A percentile compares a stretch with the other conserved stretches of the same genome.
These are phyloP conservation scores for Boulengeromyrus knoepffleri DNA, from an alignment of 2,113 vertebrate genomes.

Conservation along the genomic window DNA sequence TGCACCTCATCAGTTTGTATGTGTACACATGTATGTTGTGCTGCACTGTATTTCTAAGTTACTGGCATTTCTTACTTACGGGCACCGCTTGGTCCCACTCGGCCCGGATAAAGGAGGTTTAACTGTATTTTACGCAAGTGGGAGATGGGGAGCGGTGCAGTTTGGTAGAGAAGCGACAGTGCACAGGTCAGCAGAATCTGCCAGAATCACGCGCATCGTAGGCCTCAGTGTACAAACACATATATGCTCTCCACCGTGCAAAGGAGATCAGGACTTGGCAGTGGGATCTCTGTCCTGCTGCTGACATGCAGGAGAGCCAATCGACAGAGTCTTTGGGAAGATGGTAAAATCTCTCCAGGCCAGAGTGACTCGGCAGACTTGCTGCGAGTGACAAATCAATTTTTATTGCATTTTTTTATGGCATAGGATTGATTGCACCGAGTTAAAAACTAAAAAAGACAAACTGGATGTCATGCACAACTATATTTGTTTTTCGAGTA, in stretches of 20 bases:
- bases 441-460: background rate
- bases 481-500: background rate
- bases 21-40: too few relatives aligned
- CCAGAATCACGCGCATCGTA: background rate
- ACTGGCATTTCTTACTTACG: too few relatives aligned
- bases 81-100: too few relatives aligned
- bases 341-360: background rate
- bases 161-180: background rate
- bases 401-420: background rate
- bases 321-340: background rate
- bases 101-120: too few relatives aligned
- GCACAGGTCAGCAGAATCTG: background rate
- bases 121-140: slow-evolving; percentile 21
- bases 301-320: slow-evolving; percentile 27
- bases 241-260: background rate
- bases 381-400: background rate
- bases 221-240: background rate
- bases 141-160: too few relatives aligned
- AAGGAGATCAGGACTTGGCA: slow-evolving; percentile 40
- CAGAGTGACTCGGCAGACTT: background rate
- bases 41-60: too few relatives aligned
- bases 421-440: background rate
- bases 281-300: slow-evolving; percentile 41
- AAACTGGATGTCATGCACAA: background rate
- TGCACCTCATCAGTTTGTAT: too few relatives aligned